phyloP scores from a whole-genome alignment of 2,113 vertebrate species.

The Clarias magur region DNA sequence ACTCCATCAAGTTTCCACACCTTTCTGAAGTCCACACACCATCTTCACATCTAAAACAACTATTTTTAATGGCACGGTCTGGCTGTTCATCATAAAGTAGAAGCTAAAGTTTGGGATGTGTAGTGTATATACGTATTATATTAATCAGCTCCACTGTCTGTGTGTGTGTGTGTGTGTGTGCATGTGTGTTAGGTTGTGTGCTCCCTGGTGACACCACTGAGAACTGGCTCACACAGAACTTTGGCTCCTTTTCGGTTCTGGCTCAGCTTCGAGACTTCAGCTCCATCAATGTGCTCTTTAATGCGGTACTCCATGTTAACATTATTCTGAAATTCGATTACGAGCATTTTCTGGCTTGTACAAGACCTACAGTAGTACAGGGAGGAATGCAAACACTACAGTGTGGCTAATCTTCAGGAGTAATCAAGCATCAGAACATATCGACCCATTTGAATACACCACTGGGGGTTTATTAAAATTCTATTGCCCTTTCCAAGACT shows the following conservation, averaged over 20 bases:
- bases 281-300: constrained; percentile 69
- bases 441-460: no score
- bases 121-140: background rate
- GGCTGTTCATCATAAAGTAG: background rate
- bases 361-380: background rate
- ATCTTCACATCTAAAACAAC: background rate
- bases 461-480: background rate
- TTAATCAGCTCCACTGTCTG: background rate
- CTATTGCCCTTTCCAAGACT: background rate
- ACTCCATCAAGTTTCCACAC: background rate
- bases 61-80: background rate
- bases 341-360: background rate
- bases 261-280: constrained; percentile 69
- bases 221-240: constrained; percentile 74
- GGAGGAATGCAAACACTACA: background rate
- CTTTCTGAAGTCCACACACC: background rate
- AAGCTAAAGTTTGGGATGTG: background rate
- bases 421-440: background rate
- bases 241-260: constrained; percentile 69
- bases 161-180: background rate
- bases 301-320: constrained; percentile 59
- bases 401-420: background rate
- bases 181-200: constrained; percentile 66
- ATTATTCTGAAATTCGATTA: no score
- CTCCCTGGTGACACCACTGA: constrained; percentile 54